A percentile compares a stretch with the other conserved stretches of the same genome.
These are phyloP conservation scores for Rosalia funebris DNA, from an alignment of 2,888 invertebrate genomes.

Conservation along the genomic window DNA sequence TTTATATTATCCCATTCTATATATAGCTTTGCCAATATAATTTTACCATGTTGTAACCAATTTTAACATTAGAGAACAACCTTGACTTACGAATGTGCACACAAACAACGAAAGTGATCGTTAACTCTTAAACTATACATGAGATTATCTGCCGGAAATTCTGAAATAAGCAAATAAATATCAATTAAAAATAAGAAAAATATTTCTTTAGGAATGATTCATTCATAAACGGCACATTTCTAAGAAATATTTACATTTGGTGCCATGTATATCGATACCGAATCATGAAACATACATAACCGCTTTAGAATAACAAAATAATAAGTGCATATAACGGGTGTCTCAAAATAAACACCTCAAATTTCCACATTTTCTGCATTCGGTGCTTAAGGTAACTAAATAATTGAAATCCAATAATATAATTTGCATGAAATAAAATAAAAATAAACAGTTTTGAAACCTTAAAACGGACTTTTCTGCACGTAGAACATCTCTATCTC, in stretches of 20 bases:
- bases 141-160: constrained; percentile 22
- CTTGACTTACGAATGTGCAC: neutral
- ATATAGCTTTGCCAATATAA: too few species aligned
- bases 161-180: constrained; percentile 15
- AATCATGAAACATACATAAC: constrained; percentile 12
- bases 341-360: neutral
- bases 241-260: constrained; percentile 5
- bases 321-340: constrained; percentile 1
- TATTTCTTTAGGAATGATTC: constrained; percentile 14
- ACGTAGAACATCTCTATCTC: too few species aligned
- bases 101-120: constrained; percentile 1
- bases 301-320: neutral
- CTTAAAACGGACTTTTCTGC: too few species aligned
- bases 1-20: too few species aligned
- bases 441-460: too few species aligned
- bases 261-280: neutral
- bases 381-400: too few species aligned
- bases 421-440: too few species aligned
- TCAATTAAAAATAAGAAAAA: constrained; percentile 6
- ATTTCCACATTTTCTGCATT: too few species aligned
- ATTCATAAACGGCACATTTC: constrained; percentile 16
- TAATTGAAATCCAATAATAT: too few species aligned
- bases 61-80: neutral
- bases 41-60: too few species aligned
- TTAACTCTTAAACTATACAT: neutral